Conservation (phyloP, 2,113 vertebrate species). For the Oryzias celebensis region DNA sequence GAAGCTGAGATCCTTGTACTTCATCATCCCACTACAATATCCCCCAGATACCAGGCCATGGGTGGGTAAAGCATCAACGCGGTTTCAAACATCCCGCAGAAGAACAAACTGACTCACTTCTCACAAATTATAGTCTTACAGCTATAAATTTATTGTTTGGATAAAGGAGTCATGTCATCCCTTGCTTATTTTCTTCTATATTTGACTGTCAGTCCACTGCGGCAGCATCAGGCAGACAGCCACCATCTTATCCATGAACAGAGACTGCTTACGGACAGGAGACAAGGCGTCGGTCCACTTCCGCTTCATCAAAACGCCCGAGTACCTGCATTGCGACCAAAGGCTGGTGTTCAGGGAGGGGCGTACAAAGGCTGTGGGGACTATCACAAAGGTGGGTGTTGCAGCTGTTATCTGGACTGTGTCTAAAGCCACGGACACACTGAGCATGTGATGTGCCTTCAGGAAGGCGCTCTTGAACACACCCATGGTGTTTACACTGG, state of each 20-base stretch:
- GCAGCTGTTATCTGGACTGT: no score
- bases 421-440: no score
- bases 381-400: constrained; percentile 91
- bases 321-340: constrained; percentile 96
- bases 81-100: no score
- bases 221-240: constrained; percentile 97
- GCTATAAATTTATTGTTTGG: background rate
- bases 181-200: background rate
- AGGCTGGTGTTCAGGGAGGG: constrained; percentile 97
- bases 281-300: constrained; percentile 98
- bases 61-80: constrained; percentile 72
- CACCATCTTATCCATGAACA: constrained; percentile 97
- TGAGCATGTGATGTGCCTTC: no score
- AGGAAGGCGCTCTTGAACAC: no score
- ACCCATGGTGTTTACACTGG: no score
- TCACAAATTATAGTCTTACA: no score
- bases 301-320: constrained; percentile 98
- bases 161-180: background rate
- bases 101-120: no score
- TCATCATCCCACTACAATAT: constrained; percentile 97
- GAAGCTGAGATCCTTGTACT: constrained; percentile 97
- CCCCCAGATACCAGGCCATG: constrained; percentile 97
- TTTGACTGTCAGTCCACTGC: constrained; percentile 85
- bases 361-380: constrained; percentile 96
- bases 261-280: constrained; percentile 94